These are phyloP conservation scores for Pogonomyrmex californicus DNA, from an alignment of 1,140 invertebrate species.

Conservation along the genomic window DNA sequence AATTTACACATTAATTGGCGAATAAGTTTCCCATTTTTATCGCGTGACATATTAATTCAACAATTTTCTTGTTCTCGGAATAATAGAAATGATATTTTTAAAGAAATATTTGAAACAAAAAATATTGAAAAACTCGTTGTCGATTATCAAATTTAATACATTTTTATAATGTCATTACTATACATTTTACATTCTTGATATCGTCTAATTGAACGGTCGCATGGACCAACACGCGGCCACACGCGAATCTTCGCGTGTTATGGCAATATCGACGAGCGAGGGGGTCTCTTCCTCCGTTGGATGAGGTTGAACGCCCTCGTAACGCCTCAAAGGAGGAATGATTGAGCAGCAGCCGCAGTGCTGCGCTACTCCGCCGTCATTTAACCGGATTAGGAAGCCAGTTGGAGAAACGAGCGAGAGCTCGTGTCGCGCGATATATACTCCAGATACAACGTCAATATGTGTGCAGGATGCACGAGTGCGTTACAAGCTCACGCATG, in stretches of 20 bases:
- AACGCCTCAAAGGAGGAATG: slow-evolving; percentile 78
- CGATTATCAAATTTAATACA: neutral
- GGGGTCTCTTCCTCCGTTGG: slow-evolving; percentile 51
- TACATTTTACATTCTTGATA: neutral
- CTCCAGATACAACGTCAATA: slow-evolving; percentile 68
- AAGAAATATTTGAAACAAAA: neutral
- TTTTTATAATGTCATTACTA: neutral
- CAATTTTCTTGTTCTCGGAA: neutral
- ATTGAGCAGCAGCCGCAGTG: slow-evolving; percentile 79
- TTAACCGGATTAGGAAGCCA: slow-evolving; percentile 84
- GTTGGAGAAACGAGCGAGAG: slow-evolving; percentile 74
- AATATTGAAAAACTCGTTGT: neutral
- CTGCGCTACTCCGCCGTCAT: slow-evolving; percentile 72
- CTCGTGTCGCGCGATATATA: slow-evolving; percentile 71
- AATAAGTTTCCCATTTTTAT: neutral
- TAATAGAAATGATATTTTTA: neutral
- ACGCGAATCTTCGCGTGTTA: slow-evolving; percentile 49
- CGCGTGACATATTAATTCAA: neutral
- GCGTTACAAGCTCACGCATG: neutral
- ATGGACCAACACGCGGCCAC: slow-evolving; percentile 11
- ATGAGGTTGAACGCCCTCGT: slow-evolving; percentile 82
- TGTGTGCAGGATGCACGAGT: neutral
- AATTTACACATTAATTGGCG: neutral
- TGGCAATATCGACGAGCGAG: slow-evolving; percentile 4
- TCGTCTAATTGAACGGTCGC: neutral